Evolutionary conservation across 2,888 invertebrate genomes (phyloP).

Genomic region (Eumerus sabulonum): DNA sequence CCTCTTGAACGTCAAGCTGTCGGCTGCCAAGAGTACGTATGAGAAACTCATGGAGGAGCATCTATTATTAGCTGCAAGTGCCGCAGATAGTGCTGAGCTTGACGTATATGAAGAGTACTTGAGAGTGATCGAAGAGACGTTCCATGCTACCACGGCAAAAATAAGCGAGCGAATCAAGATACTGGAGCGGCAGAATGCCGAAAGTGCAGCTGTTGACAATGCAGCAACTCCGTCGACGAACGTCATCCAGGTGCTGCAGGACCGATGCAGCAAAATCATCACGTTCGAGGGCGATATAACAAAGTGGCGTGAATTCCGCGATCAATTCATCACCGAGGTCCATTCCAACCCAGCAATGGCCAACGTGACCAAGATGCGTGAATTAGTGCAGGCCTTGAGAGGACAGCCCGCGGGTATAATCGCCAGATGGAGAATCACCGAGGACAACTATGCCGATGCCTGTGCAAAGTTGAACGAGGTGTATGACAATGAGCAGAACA

Average conservation of each 20-base stretch:
- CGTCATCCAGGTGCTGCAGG: slow-evolving; percentile 1
- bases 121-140: background rate
- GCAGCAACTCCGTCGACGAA: background rate
- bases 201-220: too few relatives aligned
- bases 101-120: slow-evolving; percentile 2
- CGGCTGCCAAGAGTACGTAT: slow-evolving; percentile 3
- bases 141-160: too few relatives aligned
- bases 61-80: background rate
- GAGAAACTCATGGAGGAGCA: slow-evolving; percentile 14
- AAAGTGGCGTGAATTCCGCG: slow-evolving; percentile 4
- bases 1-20: background rate
- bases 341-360: background rate
- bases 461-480: slow-evolving; percentile 8
- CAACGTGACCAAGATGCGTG: slow-evolving; percentile 8
- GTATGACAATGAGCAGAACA: slow-evolving; percentile 19
- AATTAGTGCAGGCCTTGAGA: background rate
- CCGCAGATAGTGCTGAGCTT: background rate
- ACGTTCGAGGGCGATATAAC: background rate
- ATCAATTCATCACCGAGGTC: slow-evolving; percentile 5
- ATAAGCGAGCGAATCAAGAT: too few relatives aligned
- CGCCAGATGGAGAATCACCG: slow-evolving; percentile 4
- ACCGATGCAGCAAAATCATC: background rate
- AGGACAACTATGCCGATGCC: background rate
- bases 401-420: background rate
- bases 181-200: too few relatives aligned